Percentiles rank a stretch among this genome's conserved stretches.
These are phyloP conservation scores for Indicator maculatus DNA, from an alignment of 2,113 vertebrate genomes.

Conservation along the genomic window DNA sequence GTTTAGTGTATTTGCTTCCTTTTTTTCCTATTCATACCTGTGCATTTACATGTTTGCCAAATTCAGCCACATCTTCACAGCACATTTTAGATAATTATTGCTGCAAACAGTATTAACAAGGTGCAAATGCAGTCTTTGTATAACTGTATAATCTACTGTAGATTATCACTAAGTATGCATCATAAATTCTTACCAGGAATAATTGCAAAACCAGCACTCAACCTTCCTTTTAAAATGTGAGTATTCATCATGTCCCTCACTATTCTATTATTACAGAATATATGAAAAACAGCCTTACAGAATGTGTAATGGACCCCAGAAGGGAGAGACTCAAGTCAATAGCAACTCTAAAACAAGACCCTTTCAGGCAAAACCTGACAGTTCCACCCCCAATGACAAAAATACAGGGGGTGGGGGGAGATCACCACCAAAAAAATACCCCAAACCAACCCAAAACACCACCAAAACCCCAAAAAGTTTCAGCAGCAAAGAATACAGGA, in stretches of 20 bases:
- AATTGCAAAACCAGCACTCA: not conserved
- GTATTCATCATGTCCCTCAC: not conserved
- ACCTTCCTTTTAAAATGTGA: not conserved
- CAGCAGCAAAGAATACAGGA: not conserved
- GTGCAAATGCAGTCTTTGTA: not conserved
- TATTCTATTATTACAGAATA: not conserved
- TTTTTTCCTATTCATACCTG: not conserved
- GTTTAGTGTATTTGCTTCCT: not conserved
- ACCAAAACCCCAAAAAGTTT: not conserved
- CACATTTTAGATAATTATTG: not conserved
- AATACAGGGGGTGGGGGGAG: not conserved
- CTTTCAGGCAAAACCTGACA: not conserved
- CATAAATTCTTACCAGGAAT: not conserved
- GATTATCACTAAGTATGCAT: not conserved
- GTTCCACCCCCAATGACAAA: not conserved
- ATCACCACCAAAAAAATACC: not conserved
- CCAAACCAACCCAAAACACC: not conserved
- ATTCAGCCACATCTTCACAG: not conserved
- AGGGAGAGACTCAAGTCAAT: not conserved
- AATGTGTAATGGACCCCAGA: not conserved
- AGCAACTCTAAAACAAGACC: not conserved
- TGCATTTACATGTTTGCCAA: not conserved
- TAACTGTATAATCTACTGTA: not conserved
- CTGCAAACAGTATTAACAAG: not conserved
- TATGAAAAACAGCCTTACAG: not conserved